A percentile compares a stretch with the other conserved stretches of the same genome.
phyloP scores from a whole-genome alignment of 2,797 vertebrate species.

The Vultur gryphus region DNA sequence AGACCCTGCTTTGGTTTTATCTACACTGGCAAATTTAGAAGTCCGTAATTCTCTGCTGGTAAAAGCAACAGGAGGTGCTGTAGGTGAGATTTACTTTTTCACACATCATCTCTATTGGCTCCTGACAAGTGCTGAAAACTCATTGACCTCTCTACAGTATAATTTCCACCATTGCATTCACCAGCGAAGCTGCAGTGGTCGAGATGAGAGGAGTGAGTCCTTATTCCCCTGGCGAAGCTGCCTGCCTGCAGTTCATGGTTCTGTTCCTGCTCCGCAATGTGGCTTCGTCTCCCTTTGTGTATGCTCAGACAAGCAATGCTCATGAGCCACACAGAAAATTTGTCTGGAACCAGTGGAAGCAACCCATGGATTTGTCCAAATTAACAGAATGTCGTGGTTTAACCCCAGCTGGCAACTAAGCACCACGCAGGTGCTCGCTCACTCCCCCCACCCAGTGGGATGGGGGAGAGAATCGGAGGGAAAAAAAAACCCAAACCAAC shows the following conservation, averaged over 20 bases:
- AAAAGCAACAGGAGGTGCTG: conserved; percentile 7
- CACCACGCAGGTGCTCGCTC: too few species aligned
- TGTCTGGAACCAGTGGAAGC: neutral
- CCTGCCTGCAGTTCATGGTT: neutral
- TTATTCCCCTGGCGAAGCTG: neutral
- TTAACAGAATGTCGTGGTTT: neutral
- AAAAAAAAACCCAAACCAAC: too few species aligned
- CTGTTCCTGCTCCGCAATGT: neutral
- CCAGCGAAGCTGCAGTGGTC: neutral
- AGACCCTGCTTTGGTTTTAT: neutral
- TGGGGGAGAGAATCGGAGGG: too few species aligned
- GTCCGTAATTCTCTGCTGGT: neutral
- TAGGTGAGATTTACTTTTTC: conserved; percentile 20
- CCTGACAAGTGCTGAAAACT: neutral
- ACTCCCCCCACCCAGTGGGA: too few species aligned
- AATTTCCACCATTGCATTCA: neutral
- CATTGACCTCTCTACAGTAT: neutral
- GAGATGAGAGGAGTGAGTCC: neutral
- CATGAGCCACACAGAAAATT: neutral
- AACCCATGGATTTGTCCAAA: neutral
- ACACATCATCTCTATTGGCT: neutral
- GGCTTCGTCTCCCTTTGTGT: neutral
- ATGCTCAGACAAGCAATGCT: neutral
- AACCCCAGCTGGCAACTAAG: too few species aligned
- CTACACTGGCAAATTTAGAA: neutral